Percentiles rank a stretch among this genome's conserved stretches.
phyloP scores from a whole-genome alignment of 2,797 vertebrate species.

The Pteronotus mesoamericanus region DNA sequence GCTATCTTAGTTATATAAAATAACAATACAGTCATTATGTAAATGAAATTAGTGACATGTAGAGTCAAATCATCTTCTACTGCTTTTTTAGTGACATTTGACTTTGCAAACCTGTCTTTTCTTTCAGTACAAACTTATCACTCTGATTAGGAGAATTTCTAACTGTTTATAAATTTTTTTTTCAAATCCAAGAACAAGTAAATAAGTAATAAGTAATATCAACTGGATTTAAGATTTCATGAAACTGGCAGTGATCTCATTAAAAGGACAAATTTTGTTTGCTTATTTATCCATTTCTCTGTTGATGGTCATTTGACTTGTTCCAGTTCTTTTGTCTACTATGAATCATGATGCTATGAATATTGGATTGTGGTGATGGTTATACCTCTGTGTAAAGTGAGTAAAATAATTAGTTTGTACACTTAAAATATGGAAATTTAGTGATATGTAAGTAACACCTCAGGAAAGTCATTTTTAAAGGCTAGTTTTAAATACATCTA shows the following conservation, averaged over 20 bases:
- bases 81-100: not conserved
- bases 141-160: conserved; percentile 21
- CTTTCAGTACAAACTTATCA: not conserved
- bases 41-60: not conserved
- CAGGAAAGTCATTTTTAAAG: not conserved
- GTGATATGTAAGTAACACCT: not conserved
- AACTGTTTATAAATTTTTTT: not conserved
- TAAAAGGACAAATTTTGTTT: not conserved
- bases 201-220: not conserved
- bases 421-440: not conserved
- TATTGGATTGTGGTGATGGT: not conserved
- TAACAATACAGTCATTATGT: not conserved
- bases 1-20: not conserved
- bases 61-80: not conserved
- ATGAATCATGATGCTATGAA: not conserved
- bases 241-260: not conserved
- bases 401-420: not conserved
- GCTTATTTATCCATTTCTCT: not conserved
- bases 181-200: not conserved
- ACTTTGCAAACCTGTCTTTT: not conserved
- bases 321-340: not conserved
- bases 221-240: not conserved
- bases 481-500: not conserved
- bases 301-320: not conserved
- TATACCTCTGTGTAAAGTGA: not conserved